Conservation (phyloP, 2,797 vertebrate species). For the Microtus obscurus region DNA sequence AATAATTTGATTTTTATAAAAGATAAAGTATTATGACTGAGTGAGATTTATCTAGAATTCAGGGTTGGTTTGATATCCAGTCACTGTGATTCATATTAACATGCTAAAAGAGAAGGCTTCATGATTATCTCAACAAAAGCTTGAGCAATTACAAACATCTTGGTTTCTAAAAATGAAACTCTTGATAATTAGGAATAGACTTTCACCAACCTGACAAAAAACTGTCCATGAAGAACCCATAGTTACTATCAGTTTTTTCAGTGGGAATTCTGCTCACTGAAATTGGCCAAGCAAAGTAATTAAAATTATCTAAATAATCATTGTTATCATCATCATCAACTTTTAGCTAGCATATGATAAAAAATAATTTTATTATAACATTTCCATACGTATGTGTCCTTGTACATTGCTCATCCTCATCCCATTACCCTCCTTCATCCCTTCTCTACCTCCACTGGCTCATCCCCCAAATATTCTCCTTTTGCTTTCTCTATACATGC, state of each 20-base stretch:
- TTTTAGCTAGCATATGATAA: not conserved
- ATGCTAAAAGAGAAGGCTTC: not conserved
- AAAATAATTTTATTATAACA: not conserved
- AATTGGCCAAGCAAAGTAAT: conserved; percentile 13
- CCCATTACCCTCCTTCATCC: not conserved
- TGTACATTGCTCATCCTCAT: not conserved
- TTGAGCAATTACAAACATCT: not conserved
- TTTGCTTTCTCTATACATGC: not conserved
- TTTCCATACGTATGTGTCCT: not conserved
- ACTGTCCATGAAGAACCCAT: not conserved
- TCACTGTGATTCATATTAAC: not conserved
- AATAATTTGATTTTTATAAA: not conserved
- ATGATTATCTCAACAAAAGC: not conserved
- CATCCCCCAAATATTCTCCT: not conserved
- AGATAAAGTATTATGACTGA: not conserved
- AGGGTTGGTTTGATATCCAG: not conserved
- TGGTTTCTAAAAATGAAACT: not conserved
- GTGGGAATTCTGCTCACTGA: not conserved
- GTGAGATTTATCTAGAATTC: not conserved
- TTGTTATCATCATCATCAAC: not conserved
- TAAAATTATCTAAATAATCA: not conserved
- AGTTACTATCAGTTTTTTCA: not conserved
- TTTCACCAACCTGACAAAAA: not conserved
- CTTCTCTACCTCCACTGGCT: not conserved
- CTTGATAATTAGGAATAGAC: not conserved